phyloP scores from a whole-genome alignment of 2,888 invertebrate genomes.

The Lycaena phlaeas region DNA sequence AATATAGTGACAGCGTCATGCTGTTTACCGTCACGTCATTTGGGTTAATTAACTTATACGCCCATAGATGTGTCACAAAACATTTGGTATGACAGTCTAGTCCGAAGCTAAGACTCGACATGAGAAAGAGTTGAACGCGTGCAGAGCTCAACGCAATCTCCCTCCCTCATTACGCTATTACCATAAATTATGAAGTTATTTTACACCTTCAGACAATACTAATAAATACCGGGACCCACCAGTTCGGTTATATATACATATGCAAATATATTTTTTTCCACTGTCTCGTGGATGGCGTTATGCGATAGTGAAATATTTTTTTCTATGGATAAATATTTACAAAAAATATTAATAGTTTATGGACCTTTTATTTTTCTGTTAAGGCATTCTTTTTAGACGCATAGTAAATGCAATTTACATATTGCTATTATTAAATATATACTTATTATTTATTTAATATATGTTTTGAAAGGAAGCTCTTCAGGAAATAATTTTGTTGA shows the following conservation, averaged over 20 bases:
- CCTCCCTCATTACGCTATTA: background rate
- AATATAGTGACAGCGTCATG: background rate
- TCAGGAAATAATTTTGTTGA: too few relatives aligned
- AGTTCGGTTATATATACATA: constrained; percentile 21
- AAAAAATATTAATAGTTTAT: too few relatives aligned
- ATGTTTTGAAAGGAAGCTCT: too few relatives aligned
- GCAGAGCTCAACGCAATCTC: background rate
- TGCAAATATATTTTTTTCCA: constrained; percentile 23
- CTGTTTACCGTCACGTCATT: background rate
- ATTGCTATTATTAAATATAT: too few relatives aligned
- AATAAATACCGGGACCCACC: constrained; percentile 19
- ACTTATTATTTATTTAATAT: too few relatives aligned
- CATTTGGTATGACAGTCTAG: background rate
- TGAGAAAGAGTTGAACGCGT: background rate
- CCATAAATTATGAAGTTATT: constrained; percentile 3
- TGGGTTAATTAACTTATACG: too few relatives aligned
- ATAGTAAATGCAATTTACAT: too few relatives aligned
- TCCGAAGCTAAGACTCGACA: background rate
- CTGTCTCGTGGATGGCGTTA: constrained; percentile 22
- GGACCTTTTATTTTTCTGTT: too few relatives aligned
- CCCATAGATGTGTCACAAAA: too few relatives aligned
- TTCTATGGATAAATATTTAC: too few relatives aligned
- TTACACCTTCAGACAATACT: constrained; percentile 11
- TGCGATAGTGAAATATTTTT: constrained; percentile 6
- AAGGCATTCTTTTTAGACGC: too few relatives aligned